These are phyloP conservation scores for Lepidurus arcticus DNA, from an alignment of 1,140 invertebrate species.

Conservation along the genomic window DNA sequence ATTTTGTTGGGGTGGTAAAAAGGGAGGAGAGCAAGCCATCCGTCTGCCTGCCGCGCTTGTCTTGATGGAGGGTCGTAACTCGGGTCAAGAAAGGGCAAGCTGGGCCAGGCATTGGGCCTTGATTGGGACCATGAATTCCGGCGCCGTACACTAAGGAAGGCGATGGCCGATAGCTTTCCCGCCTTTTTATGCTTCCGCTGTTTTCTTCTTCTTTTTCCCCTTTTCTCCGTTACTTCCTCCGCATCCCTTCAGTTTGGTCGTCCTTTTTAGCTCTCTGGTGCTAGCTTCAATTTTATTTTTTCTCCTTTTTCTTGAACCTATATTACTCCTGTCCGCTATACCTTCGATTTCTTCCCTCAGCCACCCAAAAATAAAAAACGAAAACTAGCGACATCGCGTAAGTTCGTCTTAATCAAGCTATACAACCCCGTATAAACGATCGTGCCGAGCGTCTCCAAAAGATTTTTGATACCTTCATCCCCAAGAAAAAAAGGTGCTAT, in stretches of 20 bases:
- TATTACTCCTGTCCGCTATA: no score
- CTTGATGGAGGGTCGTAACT: conserved; percentile 14
- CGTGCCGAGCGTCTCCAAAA: background rate
- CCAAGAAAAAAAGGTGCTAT: background rate
- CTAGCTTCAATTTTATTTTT: background rate
- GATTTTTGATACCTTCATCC: background rate
- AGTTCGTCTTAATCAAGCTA: background rate
- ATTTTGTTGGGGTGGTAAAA: background rate
- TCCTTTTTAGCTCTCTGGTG: background rate
- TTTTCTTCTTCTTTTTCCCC: conserved; percentile 23
- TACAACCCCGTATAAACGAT: background rate
- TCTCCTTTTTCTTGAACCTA: background rate
- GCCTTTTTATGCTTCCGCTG: conserved; percentile 24
- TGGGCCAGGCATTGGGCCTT: conserved; percentile 20
- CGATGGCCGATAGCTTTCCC: conserved; percentile 20
- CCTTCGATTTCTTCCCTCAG: no score
- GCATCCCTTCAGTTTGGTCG: background rate
- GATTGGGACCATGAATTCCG: conserved; percentile 21
- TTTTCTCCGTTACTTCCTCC: background rate
- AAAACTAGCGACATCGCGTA: background rate
- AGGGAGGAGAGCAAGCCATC: background rate
- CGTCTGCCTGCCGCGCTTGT: conserved; percentile 8
- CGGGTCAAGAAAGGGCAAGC: conserved; percentile 17
- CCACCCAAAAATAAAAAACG: background rate
- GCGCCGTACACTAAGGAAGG: conserved; percentile 13